Base-by-base conservation (phyloP, 2,113 vertebrate genomes). In the Ornithorhynchus anatinus region DNA sequence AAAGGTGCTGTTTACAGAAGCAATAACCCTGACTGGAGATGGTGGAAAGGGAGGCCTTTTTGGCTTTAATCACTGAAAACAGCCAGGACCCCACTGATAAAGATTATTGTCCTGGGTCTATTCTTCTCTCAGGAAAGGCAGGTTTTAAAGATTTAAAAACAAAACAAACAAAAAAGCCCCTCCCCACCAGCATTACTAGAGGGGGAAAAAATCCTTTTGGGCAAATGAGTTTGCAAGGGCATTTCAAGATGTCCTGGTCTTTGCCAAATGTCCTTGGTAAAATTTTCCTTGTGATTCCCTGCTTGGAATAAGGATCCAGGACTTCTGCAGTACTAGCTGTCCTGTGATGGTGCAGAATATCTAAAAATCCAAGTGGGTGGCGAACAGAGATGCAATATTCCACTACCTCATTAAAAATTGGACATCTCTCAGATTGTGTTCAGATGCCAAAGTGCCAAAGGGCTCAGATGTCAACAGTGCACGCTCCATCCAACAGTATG, bases 1-100 rank as follows among this genome's bases (percentile, higher is more conserved):
- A 59, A 61, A 45, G 48, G 25, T 25, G 51, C 14, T 27, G 17
- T 14, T 74, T 31, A 70, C 47, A 42, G 51, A 11, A 80, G 53
- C 4, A 38, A 32, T 56, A 83, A 81, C 61, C 5, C 43, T 27
- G 2, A n/a, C 3, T 0, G 67, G 12, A 82, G 71, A 73, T 25
- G n/a, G 17, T 25, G 70, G 57, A 59, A 77, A 71, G 59, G 57
- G 36, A 69, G 53, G 10, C 61, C 77, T 84, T 75, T 75, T 83
- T 62, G 84, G 57, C 72, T 73, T 22, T 15, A 80, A 69, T 39
- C 76, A 17, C 58, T 72, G 66, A 73, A 69, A 25, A 62, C 4
- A 77, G 58, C 3, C 22, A 61, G 67, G 52, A 79, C 64, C 36
- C 58, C 27, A 53, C 0, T 8, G 27, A 79, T 22, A 58, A 59